Evolutionary conservation across 2,888 invertebrate genomes (phyloP).

Genomic region (Diarsia mendica): DNA sequence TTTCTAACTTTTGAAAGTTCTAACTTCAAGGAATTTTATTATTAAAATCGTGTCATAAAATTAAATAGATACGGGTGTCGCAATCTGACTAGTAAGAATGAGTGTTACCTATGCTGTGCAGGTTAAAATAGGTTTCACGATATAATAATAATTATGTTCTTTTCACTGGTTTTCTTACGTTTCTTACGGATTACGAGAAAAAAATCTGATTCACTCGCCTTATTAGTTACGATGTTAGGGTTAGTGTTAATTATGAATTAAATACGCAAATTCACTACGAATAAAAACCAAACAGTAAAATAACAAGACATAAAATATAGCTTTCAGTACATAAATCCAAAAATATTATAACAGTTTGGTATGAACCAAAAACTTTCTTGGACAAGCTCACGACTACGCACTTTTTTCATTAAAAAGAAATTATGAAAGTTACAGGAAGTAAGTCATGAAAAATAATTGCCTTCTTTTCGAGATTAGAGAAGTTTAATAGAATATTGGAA

Average conservation of each 20-base stretch:
- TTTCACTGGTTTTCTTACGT: too few species aligned
- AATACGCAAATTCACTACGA: too few species aligned
- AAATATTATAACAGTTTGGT: slow-evolving; percentile 8
- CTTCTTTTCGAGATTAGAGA: slow-evolving; percentile 26
- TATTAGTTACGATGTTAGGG: neutral
- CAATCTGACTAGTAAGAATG: too few species aligned
- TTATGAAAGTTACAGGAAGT: slow-evolving; percentile 9
- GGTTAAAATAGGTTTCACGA: neutral
- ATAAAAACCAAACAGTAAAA: too few species aligned
- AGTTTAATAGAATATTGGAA: slow-evolving; percentile 36
- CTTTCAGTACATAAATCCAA: neutral
- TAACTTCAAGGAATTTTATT: too few species aligned
- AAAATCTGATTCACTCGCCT: neutral
- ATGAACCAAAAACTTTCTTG: slow-evolving; percentile 19
- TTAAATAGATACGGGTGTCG: too few species aligned
- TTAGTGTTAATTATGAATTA: too few species aligned
- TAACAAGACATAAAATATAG: too few species aligned
- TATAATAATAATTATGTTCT: neutral
- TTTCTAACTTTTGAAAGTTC: too few species aligned
- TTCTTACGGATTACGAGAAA: too few species aligned
- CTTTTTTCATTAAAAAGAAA: slow-evolving; percentile 47
- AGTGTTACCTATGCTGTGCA: neutral
- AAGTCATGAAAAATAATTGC: slow-evolving; percentile 15
- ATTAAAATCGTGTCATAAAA: too few species aligned
- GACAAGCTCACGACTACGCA: slow-evolving; percentile 4